A percentile compares a stretch with the other conserved stretches of the same genome.
Evolutionary conservation across 1,140 invertebrate species (phyloP).

Genomic region (Conus ventricosus): DNA sequence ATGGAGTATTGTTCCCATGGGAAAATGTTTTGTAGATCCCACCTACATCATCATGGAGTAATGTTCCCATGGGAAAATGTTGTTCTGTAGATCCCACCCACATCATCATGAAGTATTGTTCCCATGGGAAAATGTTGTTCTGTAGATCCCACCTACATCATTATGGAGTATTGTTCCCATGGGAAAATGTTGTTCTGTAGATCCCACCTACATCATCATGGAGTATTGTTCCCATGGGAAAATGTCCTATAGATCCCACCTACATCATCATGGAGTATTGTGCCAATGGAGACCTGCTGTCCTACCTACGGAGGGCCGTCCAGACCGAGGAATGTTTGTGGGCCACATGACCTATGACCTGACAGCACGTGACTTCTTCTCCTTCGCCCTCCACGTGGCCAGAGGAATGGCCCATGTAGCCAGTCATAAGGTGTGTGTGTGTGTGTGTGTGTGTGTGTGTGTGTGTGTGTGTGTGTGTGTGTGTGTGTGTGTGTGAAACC

Average conservation of each 20-base stretch:
- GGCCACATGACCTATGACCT: constrained; percentile 35
- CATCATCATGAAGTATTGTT: too few species aligned
- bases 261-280: constrained; percentile 66
- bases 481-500: neutral
- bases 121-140: too few species aligned
- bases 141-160: too few species aligned
- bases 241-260: constrained; percentile 50
- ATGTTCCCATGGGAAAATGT: too few species aligned
- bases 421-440: constrained; percentile 49
- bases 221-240: too few species aligned
- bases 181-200: too few species aligned
- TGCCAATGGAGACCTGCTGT: constrained; percentile 57
- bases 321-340: neutral
- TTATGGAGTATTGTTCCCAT: too few species aligned
- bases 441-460: constrained; percentile 25
- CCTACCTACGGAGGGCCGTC: constrained; percentile 51
- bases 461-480: constrained; percentile 27
- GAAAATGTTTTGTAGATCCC: too few species aligned
- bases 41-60: too few species aligned
- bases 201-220: too few species aligned
- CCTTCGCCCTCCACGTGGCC: constrained; percentile 56
- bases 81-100: too few species aligned
- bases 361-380: constrained; percentile 53
- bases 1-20: too few species aligned
- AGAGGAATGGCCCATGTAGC: constrained; percentile 58